Evolutionary conservation across 2,888 invertebrate species (phyloP), one percentile per base, ranked within the genome.

Genomic region (Lycocerus yunnanus): DNA sequence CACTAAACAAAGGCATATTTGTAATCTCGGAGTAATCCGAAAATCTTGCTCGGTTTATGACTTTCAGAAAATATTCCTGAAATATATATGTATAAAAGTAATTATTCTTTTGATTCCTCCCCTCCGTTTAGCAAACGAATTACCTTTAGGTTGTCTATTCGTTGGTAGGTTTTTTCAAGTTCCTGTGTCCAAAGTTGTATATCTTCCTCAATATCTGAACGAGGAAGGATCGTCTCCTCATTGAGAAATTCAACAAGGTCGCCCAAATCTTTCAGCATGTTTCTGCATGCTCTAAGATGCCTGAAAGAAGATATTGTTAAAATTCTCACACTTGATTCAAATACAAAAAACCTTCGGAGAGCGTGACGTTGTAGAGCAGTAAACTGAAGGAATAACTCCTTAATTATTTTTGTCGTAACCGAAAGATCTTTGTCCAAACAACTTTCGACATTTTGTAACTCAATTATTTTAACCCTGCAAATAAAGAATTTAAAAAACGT

Each of bases 241-340:
- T 43, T 61, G 60, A 72, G 24, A 15, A 9, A 20, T 58, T 11
- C 15, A 15, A 58, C 8, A 21, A 16, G 21, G n/a, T 11, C 5
- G 4, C 0, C 61, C 58, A 72, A 66, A 72, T 68, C 63, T 16
- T 20, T 20, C 3, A 68, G 13, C 72, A 68, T 72, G 24, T 1
- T 14, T 15, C 18, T 27, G 60, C 68, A 72, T 16, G n/a, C 60
- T 9, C 21, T 66, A 3, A 59, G n/a, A n/a, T 71, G 21, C 11
- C 71, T 71, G 13, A 20, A n/a, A n/a, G n/a, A n/a, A n/a, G n/a
- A n/a, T n/a, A n/a, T n/a, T n/a, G n/a, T n/a, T n/a, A n/a, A n/a
- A 16, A n/a, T 18, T 10, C 14, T 10, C 20, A 14, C 14, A 24
- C 10, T 24, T 3, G 2, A 68, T n/a, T 43, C 15, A 27, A 20